Percentiles rank a stretch among this genome's conserved stretches.
Conservation (phyloP, 2,888 invertebrate genomes). For the Hirtodrosophila alboralis region DNA sequence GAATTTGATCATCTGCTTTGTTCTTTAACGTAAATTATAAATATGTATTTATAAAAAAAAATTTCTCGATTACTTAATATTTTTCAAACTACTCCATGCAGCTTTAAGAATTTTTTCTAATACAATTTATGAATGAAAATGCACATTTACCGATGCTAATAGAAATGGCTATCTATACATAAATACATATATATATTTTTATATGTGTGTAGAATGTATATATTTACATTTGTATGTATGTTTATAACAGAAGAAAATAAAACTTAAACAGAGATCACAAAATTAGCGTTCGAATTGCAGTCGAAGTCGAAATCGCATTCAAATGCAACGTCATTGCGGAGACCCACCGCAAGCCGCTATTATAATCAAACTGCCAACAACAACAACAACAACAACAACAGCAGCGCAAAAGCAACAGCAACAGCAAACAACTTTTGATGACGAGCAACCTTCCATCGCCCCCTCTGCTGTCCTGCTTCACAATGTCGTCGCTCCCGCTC, state of each 20-base stretch:
- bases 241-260: slow-evolving; percentile 17
- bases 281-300: slow-evolving; percentile 67
- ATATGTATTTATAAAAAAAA: neutral
- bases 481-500: slow-evolving; percentile 33
- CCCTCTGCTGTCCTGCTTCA: slow-evolving; percentile 1
- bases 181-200: neutral
- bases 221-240: neutral
- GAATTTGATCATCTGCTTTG: too few species aligned
- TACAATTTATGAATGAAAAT: slow-evolving; percentile 56
- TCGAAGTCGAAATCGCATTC: slow-evolving; percentile 60
- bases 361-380: slow-evolving; percentile 64
- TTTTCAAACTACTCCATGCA: neutral
- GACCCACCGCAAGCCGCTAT: slow-evolving; percentile 78
- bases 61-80: neutral
- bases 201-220: neutral
- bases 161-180: neutral
- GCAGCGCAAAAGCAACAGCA: slow-evolving; percentile 25
- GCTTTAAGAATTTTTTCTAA: neutral
- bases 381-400: slow-evolving; percentile 32
- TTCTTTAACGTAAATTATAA: too few species aligned
- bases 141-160: slow-evolving; percentile 1
- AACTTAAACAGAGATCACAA: slow-evolving; percentile 46
- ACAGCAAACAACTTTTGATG: slow-evolving; percentile 52
- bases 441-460: slow-evolving; percentile 41
- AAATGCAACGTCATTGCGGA: slow-evolving; percentile 71